Evolutionary conservation across 1,140 invertebrate genomes (phyloP), one percentile per base, ranked within the genome.

Genomic region (Eupristina koningsbergeri): DNA sequence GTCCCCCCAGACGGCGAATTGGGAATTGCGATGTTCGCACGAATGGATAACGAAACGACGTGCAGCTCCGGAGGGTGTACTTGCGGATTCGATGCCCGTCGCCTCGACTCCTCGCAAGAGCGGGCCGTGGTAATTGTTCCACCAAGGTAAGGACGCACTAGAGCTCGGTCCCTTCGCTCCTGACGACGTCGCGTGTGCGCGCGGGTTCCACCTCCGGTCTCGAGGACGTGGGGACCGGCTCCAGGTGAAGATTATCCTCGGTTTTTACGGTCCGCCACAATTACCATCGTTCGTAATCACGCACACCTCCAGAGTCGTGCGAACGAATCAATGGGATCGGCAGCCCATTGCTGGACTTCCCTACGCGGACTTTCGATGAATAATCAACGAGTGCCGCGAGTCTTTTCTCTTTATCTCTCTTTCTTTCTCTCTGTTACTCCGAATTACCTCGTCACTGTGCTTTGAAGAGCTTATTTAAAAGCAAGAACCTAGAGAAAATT

Each of bases 71-170:
- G 29, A 11, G 31, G 29, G 64, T 29, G 41, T 8, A 41, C 63
- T 80, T 64, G 78, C 69, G 69, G 69, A 80, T 19, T 15, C 29
- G 36, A 45, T 64, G 47, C 31, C 19, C 53, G 75, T 17, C 6
- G 26, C 41, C 39, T 31, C 34, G 58, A n/a, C 19, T 58, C 29
- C 74, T 2, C 53, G 64, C 80, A 78, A 80, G 45, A 85, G 67
- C 86, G 84, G 80, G 81, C 50, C 86, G 86, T 87, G 87, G 85
- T 87, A 86, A 86, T 89, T 87, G 87, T 87, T 89, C 86, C 81
- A 84, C 86, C 80, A 86, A 86, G 77, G 86, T 63, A 22, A 58
- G 53, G 53, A 58, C 53, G 53, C n/a, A n/a, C n/a, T n/a, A n/a
- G n/a, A n/a, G n/a, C n/a, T n/a, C n/a, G n/a, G 53, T 19, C 0